These are phyloP conservation scores for Tupaia tana DNA, from an alignment of 2,113 vertebrate species.

Conservation along the genomic window DNA sequence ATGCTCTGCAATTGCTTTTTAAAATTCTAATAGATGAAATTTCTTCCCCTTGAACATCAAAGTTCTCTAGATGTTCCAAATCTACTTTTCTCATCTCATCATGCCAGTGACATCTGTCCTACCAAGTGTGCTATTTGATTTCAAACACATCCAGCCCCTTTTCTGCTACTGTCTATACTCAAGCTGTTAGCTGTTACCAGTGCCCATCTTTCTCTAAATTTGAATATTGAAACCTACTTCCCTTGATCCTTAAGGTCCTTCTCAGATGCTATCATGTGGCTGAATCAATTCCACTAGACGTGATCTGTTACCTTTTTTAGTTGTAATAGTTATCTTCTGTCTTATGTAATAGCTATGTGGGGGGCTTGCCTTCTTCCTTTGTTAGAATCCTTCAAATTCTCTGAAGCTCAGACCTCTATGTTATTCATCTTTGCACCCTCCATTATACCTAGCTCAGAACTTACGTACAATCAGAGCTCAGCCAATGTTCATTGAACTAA, in stretches of 20 bases:
- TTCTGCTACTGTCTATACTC: not conserved
- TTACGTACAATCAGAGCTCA: not conserved
- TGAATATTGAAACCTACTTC: constrained; percentile 5
- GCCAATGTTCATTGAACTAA: not conserved
- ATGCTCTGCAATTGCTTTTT: not conserved
- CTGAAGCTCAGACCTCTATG: not conserved
- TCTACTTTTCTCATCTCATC: not conserved
- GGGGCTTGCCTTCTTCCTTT: not conserved
- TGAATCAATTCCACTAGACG: not conserved
- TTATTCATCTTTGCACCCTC: not conserved
- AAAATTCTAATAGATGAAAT: not conserved
- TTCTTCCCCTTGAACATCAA: not conserved
- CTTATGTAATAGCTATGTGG: not conserved
- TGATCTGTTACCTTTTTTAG: not conserved
- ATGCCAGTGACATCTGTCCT: not conserved
- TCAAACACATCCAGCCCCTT: not conserved
- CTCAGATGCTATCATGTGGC: not conserved
- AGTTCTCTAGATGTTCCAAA: not conserved
- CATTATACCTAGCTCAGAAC: not conserved
- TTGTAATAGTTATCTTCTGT: not conserved
- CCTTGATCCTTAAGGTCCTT: not conserved
- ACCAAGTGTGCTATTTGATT: not conserved
- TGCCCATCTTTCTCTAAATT: not conserved
- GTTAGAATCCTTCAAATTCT: not conserved
- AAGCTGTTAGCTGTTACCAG: not conserved